Conservation (phyloP, 2,113 vertebrate species). For the Muntiacus reevesi region DNA sequence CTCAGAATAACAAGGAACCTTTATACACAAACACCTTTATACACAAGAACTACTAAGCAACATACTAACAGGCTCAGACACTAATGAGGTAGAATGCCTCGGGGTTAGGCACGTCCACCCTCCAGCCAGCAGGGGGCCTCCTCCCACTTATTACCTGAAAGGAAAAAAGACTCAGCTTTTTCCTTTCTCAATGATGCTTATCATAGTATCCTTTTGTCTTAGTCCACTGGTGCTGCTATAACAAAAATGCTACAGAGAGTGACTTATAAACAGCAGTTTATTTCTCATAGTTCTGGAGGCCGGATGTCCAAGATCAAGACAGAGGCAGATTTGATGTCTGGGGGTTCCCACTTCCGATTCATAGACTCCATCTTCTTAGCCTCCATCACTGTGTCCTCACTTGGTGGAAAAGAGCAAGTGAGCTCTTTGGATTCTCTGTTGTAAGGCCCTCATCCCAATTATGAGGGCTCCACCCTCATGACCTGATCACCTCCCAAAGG, state of each 20-base stretch:
- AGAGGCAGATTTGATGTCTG: neutral
- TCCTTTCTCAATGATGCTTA: neutral
- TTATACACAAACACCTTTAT: neutral
- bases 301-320: neutral
- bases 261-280: neutral
- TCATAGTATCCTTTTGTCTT: neutral
- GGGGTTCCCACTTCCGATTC: neutral
- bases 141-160: too few species aligned
- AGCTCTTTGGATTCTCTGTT: neutral
- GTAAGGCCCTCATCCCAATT: neutral
- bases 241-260: neutral
- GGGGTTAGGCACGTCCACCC: neutral
- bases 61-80: too few species aligned
- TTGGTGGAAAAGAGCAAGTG: neutral
- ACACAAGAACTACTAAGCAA: neutral
- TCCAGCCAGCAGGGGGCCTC: neutral
- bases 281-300: neutral
- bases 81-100: neutral
- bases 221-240: neutral
- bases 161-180: neutral
- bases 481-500: neutral
- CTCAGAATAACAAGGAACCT: neutral
- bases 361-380: neutral
- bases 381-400: neutral
- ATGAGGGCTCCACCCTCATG: neutral